Percentiles rank a stretch among this genome's conserved stretches.
Evolutionary conservation across 2,113 vertebrate species (phyloP).

Genomic region (Tylochromis polylepis): DNA sequence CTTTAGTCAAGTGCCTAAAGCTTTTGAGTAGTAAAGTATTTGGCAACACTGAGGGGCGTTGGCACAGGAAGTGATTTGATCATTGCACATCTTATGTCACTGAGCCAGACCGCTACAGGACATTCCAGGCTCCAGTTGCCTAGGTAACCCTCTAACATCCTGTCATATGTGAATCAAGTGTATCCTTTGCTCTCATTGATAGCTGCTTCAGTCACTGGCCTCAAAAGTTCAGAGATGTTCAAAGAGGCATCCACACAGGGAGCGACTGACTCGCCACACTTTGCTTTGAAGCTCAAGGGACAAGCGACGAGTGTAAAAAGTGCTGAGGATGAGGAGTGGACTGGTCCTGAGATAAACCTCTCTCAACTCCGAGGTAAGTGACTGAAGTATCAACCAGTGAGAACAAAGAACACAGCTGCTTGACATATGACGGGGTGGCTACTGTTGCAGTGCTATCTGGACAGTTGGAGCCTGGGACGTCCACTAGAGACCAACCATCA

Average conservation of each 20-base stretch:
- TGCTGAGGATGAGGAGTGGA: neutral
- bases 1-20: neutral
- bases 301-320: neutral
- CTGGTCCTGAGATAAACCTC: neutral
- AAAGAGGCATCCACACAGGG: neutral
- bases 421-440: fast-evolving
- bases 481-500: neutral
- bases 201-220: neutral
- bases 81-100: neutral
- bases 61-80: neutral
- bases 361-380: neutral
- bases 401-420: neutral
- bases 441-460: neutral
- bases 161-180: neutral
- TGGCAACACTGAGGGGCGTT: neutral
- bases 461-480: neutral
- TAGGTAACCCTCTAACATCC: neutral
- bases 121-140: neutral
- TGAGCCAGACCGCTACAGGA: neutral
- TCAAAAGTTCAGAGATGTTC: neutral
- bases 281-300: neutral
- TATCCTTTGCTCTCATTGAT: neutral
- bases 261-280: neutral
- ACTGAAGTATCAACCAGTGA: neutral
- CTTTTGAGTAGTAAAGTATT: neutral